Evolutionary conservation across 2,888 invertebrate genomes (phyloP).

Genomic region (Tetramorium bicarinatum): DNA sequence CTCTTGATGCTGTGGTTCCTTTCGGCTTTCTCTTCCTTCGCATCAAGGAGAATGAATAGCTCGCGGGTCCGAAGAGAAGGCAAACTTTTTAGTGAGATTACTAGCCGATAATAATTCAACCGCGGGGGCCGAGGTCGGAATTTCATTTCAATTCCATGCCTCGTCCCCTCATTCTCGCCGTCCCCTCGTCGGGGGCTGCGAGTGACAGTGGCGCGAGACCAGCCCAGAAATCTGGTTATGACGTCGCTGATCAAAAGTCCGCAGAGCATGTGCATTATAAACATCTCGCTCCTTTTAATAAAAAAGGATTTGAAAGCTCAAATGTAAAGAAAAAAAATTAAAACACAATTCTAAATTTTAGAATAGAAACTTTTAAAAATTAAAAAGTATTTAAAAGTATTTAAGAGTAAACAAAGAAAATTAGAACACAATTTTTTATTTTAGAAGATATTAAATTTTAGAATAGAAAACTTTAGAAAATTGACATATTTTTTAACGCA

Average conservation of each 20-base stretch:
- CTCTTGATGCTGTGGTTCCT: background rate
- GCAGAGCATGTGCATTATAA: background rate
- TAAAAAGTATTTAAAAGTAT: background rate
- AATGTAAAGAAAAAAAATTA: background rate
- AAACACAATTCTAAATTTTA: background rate
- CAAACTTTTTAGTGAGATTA: slow-evolving; percentile 79
- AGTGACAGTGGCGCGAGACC: slow-evolving; percentile 79
- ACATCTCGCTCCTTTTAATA: background rate
- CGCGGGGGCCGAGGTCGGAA: slow-evolving; percentile 74
- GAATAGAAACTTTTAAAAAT: background rate
- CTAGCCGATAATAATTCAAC: slow-evolving; percentile 81
- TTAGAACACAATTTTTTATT: background rate
- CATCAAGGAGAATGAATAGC: slow-evolving; percentile 50
- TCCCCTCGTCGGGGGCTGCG: slow-evolving; percentile 71
- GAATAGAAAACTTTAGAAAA: too few species aligned
- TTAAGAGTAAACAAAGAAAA: background rate
- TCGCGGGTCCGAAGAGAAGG: slow-evolving; percentile 67
- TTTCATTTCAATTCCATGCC: slow-evolving; percentile 78
- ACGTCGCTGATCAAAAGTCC: slow-evolving; percentile 27
- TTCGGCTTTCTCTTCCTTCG: background rate
- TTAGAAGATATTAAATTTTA: background rate
- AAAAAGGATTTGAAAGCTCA: background rate
- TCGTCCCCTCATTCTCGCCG: slow-evolving; percentile 55
- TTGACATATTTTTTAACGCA: too few species aligned
- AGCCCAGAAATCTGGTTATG: slow-evolving; percentile 21